Evolutionary conservation across 2,113 vertebrate species (phyloP).

Genomic region (Macroglossus sobrinus): DNA sequence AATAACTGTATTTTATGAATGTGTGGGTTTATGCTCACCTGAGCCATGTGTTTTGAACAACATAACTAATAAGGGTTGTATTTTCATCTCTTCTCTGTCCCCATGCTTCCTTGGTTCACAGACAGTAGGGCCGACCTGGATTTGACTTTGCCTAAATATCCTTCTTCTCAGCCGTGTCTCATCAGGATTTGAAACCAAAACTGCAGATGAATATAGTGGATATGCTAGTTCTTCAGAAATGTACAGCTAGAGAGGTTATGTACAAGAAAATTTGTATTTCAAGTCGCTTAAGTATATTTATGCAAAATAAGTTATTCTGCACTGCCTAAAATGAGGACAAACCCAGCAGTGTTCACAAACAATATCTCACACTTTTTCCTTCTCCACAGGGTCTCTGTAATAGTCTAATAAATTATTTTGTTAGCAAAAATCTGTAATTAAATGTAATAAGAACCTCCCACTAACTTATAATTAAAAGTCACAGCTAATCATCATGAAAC

Average conservation of each 20-base stretch:
- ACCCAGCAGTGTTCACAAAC: slow-evolving; percentile 16
- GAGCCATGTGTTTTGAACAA: neutral
- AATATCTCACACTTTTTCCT: neutral
- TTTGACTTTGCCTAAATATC: slow-evolving; percentile 19
- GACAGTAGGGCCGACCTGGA: neutral
- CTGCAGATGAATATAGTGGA: neutral
- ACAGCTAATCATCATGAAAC: slow-evolving; percentile 35
- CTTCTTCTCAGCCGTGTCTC: neutral
- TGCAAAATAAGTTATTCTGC: slow-evolving; percentile 11
- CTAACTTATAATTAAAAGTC: slow-evolving; percentile 32
- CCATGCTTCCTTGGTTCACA: neutral
- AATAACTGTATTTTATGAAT: neutral
- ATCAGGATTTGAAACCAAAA: neutral
- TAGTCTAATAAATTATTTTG: slow-evolving; percentile 54
- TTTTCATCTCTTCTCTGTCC: neutral
- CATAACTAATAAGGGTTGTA: neutral
- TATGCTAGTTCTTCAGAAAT: neutral
- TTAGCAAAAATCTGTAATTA: slow-evolving; percentile 33
- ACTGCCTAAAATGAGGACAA: neutral
- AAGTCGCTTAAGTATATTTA: neutral
- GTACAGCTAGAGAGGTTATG: neutral
- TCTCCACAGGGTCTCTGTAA: neutral
- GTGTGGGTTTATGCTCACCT: neutral
- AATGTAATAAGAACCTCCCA: slow-evolving; percentile 16
- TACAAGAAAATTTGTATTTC: neutral